Conservation (phyloP, 2,888 invertebrate genomes). For the Lochmaea capreae region DNA sequence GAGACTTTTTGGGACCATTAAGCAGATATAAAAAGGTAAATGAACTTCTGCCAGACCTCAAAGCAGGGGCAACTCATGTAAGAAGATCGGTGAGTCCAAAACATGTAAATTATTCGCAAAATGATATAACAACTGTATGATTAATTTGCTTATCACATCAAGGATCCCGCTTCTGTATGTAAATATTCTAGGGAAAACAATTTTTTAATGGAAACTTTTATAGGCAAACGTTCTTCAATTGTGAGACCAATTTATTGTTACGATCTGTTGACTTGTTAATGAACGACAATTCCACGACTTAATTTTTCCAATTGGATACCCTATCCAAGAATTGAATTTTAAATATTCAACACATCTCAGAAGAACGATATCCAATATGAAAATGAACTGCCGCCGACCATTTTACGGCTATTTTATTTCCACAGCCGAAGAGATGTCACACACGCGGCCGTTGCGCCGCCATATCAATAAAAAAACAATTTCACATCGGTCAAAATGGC, state of each 20-base stretch:
- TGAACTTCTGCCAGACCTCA: no score
- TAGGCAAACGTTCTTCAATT: no score
- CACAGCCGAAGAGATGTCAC: slow-evolving; percentile 38
- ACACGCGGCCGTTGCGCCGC: slow-evolving; percentile 29
- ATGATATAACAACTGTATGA: no score
- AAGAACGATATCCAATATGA: slow-evolving; percentile 40
- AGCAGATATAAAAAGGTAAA: no score
- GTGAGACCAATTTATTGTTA: not conserved
- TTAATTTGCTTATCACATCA: no score
- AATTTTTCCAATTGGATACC: slow-evolving; percentile 8
- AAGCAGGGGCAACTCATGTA: no score
- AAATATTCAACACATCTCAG: slow-evolving; percentile 38
- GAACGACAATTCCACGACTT: not conserved
- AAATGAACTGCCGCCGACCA: slow-evolving; percentile 37
- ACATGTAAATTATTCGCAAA: no score
- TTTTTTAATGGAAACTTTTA: no score
- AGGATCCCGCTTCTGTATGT: no score
- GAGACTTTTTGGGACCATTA: no score
- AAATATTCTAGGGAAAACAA: no score
- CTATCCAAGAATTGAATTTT: slow-evolving; percentile 40
- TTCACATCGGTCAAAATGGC: slow-evolving; percentile 44
- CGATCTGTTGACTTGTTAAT: not conserved
- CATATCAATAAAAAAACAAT: slow-evolving; percentile 48
- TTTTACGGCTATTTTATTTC: slow-evolving; percentile 43
- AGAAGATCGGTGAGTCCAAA: no score